phyloP scores from a whole-genome alignment of 1,140 invertebrate species.

The Leptinotarsa defecta region DNA sequence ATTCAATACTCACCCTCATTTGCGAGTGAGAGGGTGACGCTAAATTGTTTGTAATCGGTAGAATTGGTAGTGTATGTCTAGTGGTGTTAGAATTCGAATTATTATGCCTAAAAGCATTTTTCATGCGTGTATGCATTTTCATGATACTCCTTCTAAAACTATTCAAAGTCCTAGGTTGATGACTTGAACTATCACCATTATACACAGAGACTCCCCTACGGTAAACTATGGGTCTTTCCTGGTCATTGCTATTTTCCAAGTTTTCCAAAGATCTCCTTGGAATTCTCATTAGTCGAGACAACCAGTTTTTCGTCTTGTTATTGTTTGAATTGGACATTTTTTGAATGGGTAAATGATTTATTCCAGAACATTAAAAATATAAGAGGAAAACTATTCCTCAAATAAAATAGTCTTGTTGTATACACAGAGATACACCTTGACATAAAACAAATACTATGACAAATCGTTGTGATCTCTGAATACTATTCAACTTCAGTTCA shows the following conservation, averaged over 20 bases:
- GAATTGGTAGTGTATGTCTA: slow-evolving; percentile 6
- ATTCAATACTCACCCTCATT: slow-evolving; percentile 8
- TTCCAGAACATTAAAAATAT: background rate
- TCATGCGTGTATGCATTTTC: slow-evolving; percentile 40
- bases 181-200: slow-evolving; percentile 20
- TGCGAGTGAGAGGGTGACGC: slow-evolving; percentile 14
- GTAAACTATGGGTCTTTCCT: slow-evolving; percentile 16
- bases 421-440: background rate
- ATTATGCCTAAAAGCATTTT: slow-evolving; percentile 38
- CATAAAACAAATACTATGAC: too few species aligned
- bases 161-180: slow-evolving; percentile 18
- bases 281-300: slow-evolving; percentile 31
- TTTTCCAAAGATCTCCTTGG: slow-evolving; percentile 17
- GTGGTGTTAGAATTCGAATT: slow-evolving; percentile 3
- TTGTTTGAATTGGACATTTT: slow-evolving; percentile 24
- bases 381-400: background rate
- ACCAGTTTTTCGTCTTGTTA: slow-evolving; percentile 37
- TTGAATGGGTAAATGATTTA: background rate
- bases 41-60: background rate
- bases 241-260: slow-evolving; percentile 15
- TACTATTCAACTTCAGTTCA: too few species aligned
- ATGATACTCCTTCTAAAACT: slow-evolving; percentile 38
- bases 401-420: slow-evolving; percentile 9
- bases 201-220: slow-evolving; percentile 7
- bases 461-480: too few species aligned